These are phyloP conservation scores for Liposcelis brunnea DNA, from an alignment of 2,888 invertebrate species.

Conservation along the genomic window DNA sequence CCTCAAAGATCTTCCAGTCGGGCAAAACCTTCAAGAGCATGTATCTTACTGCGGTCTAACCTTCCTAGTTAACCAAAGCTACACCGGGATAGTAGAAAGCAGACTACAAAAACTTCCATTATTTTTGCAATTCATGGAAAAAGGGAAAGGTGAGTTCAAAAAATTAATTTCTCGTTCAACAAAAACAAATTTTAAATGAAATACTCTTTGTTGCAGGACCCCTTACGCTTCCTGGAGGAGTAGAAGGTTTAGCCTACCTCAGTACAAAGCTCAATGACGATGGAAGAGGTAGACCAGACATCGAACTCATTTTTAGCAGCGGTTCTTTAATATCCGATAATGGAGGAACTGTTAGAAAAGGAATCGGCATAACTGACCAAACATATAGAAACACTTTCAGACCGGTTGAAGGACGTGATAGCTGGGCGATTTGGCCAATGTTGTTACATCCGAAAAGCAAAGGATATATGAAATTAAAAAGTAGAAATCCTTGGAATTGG, in stretches of 20 bases:
- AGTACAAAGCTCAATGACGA: conserved; percentile 39
- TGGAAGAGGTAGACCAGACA: conserved; percentile 34
- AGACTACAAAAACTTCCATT: conserved; percentile 10
- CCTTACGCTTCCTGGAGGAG: conserved; percentile 34
- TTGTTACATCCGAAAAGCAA: conserved; percentile 36
- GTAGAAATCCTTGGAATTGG: conserved; percentile 29
- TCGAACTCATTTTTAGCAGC: conserved; percentile 48
- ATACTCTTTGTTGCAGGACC: conserved; percentile 32
- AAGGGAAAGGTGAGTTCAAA: conserved; percentile 13
- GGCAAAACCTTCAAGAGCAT: conserved; percentile 49
- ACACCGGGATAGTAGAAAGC: conserved; percentile 14
- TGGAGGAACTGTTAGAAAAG: conserved; percentile 29
- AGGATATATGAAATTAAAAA: conserved; percentile 30
- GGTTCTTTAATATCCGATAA: conserved; percentile 39
- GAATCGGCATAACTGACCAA: conserved; percentile 28
- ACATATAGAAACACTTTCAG: conserved; percentile 26
- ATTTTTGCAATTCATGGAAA: conserved; percentile 15
- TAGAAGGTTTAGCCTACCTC: conserved; percentile 39
- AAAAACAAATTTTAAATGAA: too few relatives aligned
- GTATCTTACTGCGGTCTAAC: conserved; percentile 38
- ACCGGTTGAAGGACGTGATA: conserved; percentile 29
- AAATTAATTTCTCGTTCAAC: background rate
- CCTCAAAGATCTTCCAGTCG: conserved; percentile 44
- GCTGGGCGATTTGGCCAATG: conserved; percentile 35
- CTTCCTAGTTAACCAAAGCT: conserved; percentile 33